Evolutionary conservation across 2,888 invertebrate genomes (phyloP), one percentile per base, ranked within the genome.

Genomic region (Cryptus armator): DNA sequence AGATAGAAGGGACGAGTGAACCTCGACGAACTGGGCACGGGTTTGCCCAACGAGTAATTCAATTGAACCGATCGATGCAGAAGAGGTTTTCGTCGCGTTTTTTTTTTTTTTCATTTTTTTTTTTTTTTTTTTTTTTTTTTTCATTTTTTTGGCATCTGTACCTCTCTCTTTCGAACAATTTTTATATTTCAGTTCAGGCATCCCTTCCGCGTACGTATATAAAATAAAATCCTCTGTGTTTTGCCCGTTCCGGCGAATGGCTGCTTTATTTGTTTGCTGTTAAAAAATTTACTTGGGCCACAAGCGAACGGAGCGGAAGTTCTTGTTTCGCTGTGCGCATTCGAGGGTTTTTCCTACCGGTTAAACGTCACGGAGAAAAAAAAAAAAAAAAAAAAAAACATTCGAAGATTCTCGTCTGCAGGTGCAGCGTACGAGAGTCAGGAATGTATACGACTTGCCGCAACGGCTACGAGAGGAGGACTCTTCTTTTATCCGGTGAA

Each of bases 31-130:
- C 80, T 83, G 83, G 72, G 67, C 56, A 48, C 66, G 84, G 86
- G 79, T 87, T 87, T 59, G 59, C 88, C 90, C 89, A 82, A 89
- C 90, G 90, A 92, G 91, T 92, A 92, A 92, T 92, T 92, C 92
- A 92, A 92, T 92, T 90, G 90, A 91, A 91, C 89, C 90, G 91
- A 91, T 92, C 92, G 92, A 92, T 91, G 90, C 87, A 85, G 87
- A 89, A 88, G 80, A 84, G 88, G 89, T 90, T 91, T 92, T 87
- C 79, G 70, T 70, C 86, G 86, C 77, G 1, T 24, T 24, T 24
- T 24, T 24, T 1, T 24, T 24, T 24, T 24, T 24, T 24, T 24
- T 24, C 2, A 24, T 24, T 24, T 24, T 24, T 24, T 2, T 1
- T 1, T 24, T 24, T 81, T 86, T 86, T 83, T 81, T 70, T 83